Percentiles rank a stretch among this genome's conserved stretches.
phyloP scores from a whole-genome alignment of 2,797 vertebrate species.

The Cichlasoma orientale region DNA sequence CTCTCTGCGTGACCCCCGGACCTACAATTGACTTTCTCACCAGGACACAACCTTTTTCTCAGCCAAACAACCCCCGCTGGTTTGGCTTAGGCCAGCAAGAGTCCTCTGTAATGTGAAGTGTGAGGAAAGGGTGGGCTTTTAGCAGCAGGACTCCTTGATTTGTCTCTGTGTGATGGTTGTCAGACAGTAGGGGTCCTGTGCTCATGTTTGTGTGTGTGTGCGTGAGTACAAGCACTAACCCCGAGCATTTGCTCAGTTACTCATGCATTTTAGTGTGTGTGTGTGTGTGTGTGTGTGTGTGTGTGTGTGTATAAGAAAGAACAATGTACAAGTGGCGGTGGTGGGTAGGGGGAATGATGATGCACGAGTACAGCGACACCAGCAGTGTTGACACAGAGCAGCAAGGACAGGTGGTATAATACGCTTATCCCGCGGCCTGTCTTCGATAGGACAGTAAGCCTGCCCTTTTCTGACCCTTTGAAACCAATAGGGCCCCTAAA shows the following conservation, averaged over 20 bases:
- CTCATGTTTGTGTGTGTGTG: constrained; percentile 34
- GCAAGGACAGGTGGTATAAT: constrained; percentile 68
- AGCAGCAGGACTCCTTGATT: constrained; percentile 61
- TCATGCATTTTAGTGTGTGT: constrained; percentile 28
- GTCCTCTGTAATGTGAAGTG: constrained; percentile 56
- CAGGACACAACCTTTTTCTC: constrained; percentile 66
- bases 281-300: constrained; percentile 20
- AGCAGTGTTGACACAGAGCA: constrained; percentile 66
- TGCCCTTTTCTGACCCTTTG: constrained; percentile 73
- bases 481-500: constrained; percentile 61
- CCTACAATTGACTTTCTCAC: constrained; percentile 70
- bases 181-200: constrained; percentile 59
- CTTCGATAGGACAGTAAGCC: constrained; percentile 62
- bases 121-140: constrained; percentile 61
- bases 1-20: constrained; percentile 67
- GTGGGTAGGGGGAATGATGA: constrained; percentile 35
- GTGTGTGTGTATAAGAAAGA: constrained; percentile 29
- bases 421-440: constrained; percentile 49
- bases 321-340: constrained; percentile 36
- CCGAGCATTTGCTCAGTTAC: constrained; percentile 30
- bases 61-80: constrained; percentile 65
- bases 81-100: constrained; percentile 39
- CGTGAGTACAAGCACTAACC: constrained; percentile 3
- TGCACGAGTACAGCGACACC: constrained; percentile 66
- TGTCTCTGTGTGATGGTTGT: constrained; percentile 59